Evolutionary conservation across 2,113 vertebrate genomes (phyloP), one percentile per base, ranked within the genome.

Genomic region (Xiphophorus maculatus): DNA sequence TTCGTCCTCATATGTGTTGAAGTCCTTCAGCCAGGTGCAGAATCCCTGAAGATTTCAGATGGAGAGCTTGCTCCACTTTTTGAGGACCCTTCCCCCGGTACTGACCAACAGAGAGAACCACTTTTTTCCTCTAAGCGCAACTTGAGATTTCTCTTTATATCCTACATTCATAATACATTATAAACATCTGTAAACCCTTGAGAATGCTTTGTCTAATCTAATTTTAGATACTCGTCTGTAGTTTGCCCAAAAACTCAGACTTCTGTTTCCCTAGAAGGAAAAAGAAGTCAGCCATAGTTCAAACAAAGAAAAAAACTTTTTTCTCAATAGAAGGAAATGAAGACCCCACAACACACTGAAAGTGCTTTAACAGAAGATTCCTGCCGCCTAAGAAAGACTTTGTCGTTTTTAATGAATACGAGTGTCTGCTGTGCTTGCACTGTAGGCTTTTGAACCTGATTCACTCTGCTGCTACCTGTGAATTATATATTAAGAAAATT

Each of bases 61-160:
- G 93, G 91, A 74, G 77, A 94, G 66, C 90, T 84, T 44, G 58
- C 91, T 85, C 94, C 90, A 69, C 91, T 95, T 86, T 94, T 94
- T 76, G 67, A 91, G 78, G 90, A 92, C 69, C 87, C 87, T 72
- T 85, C 42, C 5, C 91, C 78, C 0, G 27, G 93, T 74, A 81
- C 88, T 13, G 79, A 82, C 4, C 30, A 71, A 0, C 0, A 95
- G 68, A 86, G 90, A 29, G 67, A 83, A 78, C 5, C 1, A 0
- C 13, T 73, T 44, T 54, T 82, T 82, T 48, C 62, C 63, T 82
- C 0, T 68, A 68, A 33, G 35, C 60, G 3, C 33, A 83, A 51
- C 11, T 27, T 84, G 54, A 80, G 76, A 80, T 71, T 79, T n/a
- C 48, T 82, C 27, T 71, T 71, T 42, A 44, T 14, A 2, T 70